Percentiles rank a stretch among this genome's conserved stretches.
Conservation (phyloP, 2,113 vertebrate genomes). For the Semnornis frantzii region DNA sequence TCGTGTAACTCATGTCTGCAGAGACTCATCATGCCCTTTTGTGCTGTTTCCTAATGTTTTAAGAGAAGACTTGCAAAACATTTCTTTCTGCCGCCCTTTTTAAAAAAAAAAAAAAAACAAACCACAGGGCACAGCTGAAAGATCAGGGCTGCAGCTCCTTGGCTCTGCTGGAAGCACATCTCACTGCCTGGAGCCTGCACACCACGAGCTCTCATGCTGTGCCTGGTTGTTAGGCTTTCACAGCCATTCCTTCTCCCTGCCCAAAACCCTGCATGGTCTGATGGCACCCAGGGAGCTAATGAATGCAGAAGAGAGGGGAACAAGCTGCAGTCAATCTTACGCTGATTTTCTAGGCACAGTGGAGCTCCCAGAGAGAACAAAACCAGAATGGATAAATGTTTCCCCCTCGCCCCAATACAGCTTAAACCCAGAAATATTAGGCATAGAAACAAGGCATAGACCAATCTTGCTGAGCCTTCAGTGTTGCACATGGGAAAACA, state of each 20-base stretch:
- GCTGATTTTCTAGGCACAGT: background rate
- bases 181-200: background rate
- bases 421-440: background rate
- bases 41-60: background rate
- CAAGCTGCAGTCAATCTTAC: background rate
- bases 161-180: background rate
- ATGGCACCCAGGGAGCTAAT: background rate
- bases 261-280: background rate
- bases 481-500: background rate
- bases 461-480: background rate
- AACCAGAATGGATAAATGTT: background rate
- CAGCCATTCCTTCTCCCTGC: background rate
- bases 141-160: background rate
- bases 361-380: background rate
- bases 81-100: background rate
- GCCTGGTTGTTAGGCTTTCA: background rate
- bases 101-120: too few species aligned
- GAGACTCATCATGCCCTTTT: background rate
- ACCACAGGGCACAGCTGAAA: background rate
- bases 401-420: too few species aligned
- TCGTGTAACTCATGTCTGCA: background rate
- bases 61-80: constrained; percentile 1
- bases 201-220: background rate
- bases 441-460: background rate
- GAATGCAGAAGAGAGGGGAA: constrained; percentile 3